A percentile compares a stretch with the other conserved stretches of the same genome.
These are phyloP conservation scores for Leucophenga montana DNA, from an alignment of 2,888 invertebrate species.

Conservation along the genomic window DNA sequence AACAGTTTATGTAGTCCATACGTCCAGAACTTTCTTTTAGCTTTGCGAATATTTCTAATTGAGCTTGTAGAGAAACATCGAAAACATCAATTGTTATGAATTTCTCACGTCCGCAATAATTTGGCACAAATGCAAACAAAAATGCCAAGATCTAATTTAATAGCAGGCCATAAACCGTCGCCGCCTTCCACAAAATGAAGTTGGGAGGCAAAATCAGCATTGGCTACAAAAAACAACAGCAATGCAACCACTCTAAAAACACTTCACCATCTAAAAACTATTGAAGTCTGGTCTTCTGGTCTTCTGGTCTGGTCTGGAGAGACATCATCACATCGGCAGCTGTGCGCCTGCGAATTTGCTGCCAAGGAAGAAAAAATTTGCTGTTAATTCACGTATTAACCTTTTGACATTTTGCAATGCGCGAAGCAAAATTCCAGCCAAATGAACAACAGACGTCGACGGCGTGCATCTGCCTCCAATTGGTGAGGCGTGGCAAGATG, in stretches of 20 bases:
- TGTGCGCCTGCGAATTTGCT: constrained; percentile 25
- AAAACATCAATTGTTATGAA: too few species aligned
- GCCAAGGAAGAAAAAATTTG: constrained; percentile 58
- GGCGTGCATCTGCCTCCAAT: neutral
- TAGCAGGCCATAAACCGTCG: neutral
- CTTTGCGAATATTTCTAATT: too few species aligned
- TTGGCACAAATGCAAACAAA: constrained; percentile 22
- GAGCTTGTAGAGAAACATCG: too few species aligned
- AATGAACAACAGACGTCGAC: constrained; percentile 18
- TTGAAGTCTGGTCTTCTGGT: neutral
- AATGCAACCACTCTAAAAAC: neutral
- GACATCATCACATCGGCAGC: constrained; percentile 24
- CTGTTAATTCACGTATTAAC: constrained; percentile 71
- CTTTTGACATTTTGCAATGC: constrained; percentile 68
- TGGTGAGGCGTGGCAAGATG: neutral
- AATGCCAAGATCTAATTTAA: constrained; percentile 23
- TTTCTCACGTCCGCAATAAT: constrained; percentile 15
- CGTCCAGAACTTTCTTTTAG: too few species aligned
- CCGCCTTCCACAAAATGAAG: neutral
- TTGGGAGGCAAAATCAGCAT: neutral
- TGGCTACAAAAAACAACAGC: too few species aligned
- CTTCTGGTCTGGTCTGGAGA: neutral
- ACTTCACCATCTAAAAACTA: neutral
- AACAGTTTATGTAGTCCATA: too few species aligned
- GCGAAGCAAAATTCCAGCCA: constrained; percentile 35